phyloP scores from a whole-genome alignment of 2,113 vertebrate genomes.

The Myrmophylax atrothorax region DNA sequence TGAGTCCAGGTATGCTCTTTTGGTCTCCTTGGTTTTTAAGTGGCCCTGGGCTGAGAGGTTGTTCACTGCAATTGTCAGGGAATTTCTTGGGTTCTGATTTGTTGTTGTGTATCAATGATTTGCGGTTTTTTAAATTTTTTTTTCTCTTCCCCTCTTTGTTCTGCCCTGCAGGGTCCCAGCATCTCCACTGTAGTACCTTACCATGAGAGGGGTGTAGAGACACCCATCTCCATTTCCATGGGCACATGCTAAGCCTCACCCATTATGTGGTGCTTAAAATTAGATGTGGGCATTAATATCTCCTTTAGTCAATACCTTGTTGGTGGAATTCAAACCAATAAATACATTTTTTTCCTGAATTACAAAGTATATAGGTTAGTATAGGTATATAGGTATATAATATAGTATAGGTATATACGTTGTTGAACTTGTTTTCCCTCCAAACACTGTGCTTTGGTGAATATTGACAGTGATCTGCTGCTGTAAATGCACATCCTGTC shows the following conservation, averaged over 20 bases:
- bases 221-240: not conserved
- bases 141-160: too few relatives aligned
- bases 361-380: not conserved
- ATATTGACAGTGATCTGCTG: not conserved
- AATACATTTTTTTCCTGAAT: not conserved
- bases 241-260: not conserved
- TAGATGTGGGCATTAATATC: not conserved
- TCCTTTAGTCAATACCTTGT: not conserved
- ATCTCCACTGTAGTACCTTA: not conserved
- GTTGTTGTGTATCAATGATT: not conserved
- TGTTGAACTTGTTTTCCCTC: not conserved
- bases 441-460: not conserved
- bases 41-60: not conserved
- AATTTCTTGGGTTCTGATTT: not conserved
- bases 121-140: not conserved
- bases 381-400: too few relatives aligned
- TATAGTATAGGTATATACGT: too few relatives aligned
- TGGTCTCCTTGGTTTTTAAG: not conserved
- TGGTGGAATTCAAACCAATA: not conserved
- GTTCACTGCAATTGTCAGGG: not conserved
- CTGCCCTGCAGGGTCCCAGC: too few relatives aligned
- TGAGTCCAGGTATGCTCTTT: rapidly evolving
- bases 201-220: not conserved
- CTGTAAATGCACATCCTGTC: not conserved
- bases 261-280: not conserved